Percentiles rank a stretch among this genome's conserved stretches.
These are phyloP conservation scores for Eumacrocentrus americanus DNA, from an alignment of 2,888 invertebrate genomes.

Conservation along the genomic window DNA sequence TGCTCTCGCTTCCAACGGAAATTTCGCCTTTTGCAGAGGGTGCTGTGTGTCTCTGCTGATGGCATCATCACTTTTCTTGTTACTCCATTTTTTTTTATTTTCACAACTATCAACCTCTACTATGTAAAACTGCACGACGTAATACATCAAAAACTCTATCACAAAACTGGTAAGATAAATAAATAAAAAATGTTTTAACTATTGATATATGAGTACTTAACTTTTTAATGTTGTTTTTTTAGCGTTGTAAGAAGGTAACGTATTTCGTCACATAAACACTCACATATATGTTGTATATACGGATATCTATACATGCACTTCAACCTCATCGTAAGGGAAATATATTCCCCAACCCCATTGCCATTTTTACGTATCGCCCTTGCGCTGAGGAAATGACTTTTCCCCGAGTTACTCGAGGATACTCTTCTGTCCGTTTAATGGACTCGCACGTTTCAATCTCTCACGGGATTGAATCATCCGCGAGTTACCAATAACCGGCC, in stretches of 20 bases:
- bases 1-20: conserved; percentile 7
- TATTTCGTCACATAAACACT: too few relatives aligned
- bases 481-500: conserved; percentile 31
- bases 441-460: conserved; percentile 29
- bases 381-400: conserved; percentile 39
- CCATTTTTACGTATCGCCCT: conserved; percentile 28
- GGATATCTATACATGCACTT: not conserved
- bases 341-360: not conserved
- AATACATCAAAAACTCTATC: not conserved
- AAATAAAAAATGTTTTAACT: not conserved
- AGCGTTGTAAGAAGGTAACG: too few relatives aligned
- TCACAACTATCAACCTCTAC: not conserved
- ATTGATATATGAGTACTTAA: too few relatives aligned
- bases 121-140: conserved; percentile 1
- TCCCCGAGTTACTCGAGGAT: conserved; percentile 34
- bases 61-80: conserved; percentile 1
- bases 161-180: not conserved
- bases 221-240: too few relatives aligned
- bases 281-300: conserved; percentile 1
- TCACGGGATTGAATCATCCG: conserved; percentile 21
- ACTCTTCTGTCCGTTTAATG: conserved; percentile 36
- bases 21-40: not conserved
- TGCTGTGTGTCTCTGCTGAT: not conserved
- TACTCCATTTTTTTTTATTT: not conserved
- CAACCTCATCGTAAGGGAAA: not conserved